Base-by-base conservation (phyloP, 2,888 invertebrate genomes). In the Cerceris ruficornis region DNA sequence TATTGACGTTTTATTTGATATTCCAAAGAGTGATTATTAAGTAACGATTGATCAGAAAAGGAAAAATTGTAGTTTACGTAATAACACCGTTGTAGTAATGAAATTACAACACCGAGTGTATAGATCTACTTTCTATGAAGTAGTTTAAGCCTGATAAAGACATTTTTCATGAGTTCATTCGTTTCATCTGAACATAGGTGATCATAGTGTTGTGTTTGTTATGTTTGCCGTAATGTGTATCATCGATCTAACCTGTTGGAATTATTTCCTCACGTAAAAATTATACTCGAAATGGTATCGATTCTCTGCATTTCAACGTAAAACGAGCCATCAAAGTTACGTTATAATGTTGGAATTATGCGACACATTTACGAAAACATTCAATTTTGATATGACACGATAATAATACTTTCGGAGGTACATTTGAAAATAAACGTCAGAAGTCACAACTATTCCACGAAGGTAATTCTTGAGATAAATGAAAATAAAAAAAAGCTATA, bases 391-490 rank as follows among this genome's bases (percentile, higher is more conserved):
- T 52, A 28, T 64, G 28, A 15, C 8, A 54, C 11, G 15, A 14
- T 39, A 15, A 55, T n/a, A 66, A 66, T 46, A 46, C 8, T 55
- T 41, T 28, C 8, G 14, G 4, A 43, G 13, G n/a, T 43, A 58
- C 11, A 73, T 52, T 57, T 55, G 7, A 41, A 39, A 58, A 4
- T 57, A 67, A 68, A 28, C 17, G 50, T 66, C 14, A 52, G 50
- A 43, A 39, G 9, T n/a, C n/a, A 15, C 9, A 62, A 57, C 13
- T 57, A 57, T 11, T 69, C n/a, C 41, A 4, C n/a, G 8, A 71
- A 76, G 68, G 61, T 78, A 76, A 69, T 11, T 58, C 28, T 28
- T 28, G 28, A 28, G 28, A 28, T 28, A 28, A 28, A 28, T 59
- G 6, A 5, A 58, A 65, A 7, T 11, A 55, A 14, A 0, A 6